Evolutionary conservation across 2,797 vertebrate species (phyloP), one percentile per base, ranked within the genome.

Genomic region (Furcifer pardalis): DNA sequence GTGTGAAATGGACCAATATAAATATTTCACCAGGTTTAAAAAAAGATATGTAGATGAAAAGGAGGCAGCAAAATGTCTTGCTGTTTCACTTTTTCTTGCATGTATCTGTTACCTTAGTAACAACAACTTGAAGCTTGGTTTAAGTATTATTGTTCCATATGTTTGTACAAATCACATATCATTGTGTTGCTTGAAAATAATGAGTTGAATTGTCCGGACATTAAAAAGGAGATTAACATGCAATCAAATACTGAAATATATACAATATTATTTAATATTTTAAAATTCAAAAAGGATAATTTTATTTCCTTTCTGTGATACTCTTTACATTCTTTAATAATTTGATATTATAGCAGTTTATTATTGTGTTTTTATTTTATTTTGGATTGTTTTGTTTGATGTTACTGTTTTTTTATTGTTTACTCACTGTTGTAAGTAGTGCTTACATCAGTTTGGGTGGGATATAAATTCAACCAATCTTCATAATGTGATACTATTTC

Each of bases 121-220:
- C 91, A 17, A 85, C 60, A 90, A 91, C 92, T 91, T 84, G 89
- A 95, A 93, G 92, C 91, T 92, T 94, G 88, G 89, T 92, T 93
- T 93, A 88, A 87, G 86, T 89, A 91, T 92, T 94, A 94, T 94
- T 95, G 89, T 89, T 88, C 88, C 93, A 93, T 94, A 93, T 92
- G 90, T 92, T 94, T 73, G 1, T 84, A 91, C 66, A 94, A 94
- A 92, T 90, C 89, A 88, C 75, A 90, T 89, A 84, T 93, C 69
- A 87, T 89, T 69, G 17, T 40, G 30, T n/a, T 86, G 30, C 21
- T 71, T 68, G 63, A 72, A 79, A 84, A 49, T 42, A 73, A 40
- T 79, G 68, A 84, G 30, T 62, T 63, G 25, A 60, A 68, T 74
- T 82, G 56, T 42, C 56, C 81, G 42, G 69, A 15, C 44, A n/a